A percentile compares a stretch with the other conserved stretches of the same genome.
Evolutionary conservation across 1,140 invertebrate species (phyloP).

Genomic region (Habropoda laboriosa): DNA sequence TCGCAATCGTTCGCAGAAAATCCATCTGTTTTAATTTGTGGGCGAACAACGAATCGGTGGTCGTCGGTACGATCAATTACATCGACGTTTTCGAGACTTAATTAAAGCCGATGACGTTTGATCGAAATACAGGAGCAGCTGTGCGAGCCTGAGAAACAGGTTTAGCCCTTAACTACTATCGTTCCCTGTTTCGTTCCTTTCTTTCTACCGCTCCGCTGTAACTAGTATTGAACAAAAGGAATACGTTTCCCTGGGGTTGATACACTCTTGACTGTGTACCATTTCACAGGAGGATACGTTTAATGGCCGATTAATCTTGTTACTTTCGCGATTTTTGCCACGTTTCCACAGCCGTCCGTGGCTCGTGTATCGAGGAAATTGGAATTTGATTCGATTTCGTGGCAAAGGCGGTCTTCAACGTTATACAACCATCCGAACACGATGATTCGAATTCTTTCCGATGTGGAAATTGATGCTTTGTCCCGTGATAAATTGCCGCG

Average conservation of each 20-base stretch:
- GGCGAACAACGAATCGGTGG: not conserved
- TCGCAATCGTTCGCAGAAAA: not conserved
- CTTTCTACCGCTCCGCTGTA: not conserved
- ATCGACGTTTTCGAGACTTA: constrained; percentile 43
- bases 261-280: constrained; percentile 43
- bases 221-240: constrained; percentile 42
- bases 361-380: constrained; percentile 6
- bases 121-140: constrained; percentile 44
- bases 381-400: constrained; percentile 10
- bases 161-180: constrained; percentile 50
- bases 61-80: constrained; percentile 14
- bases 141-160: constrained; percentile 38
- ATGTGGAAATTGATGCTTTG: not conserved
- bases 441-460: not conserved
- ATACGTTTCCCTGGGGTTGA: constrained; percentile 31
- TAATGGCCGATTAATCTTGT: constrained; percentile 42
- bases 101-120: constrained; percentile 47
- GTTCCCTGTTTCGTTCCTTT: constrained; percentile 18
- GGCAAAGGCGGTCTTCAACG: not conserved
- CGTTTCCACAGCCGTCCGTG: no score
- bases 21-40: not conserved
- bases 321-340: not conserved
- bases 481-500: not conserved
- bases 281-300: constrained; percentile 37
- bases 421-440: not conserved